These are phyloP conservation scores for Troilus luridus DNA, from an alignment of 2,888 invertebrate genomes.

Conservation along the genomic window DNA sequence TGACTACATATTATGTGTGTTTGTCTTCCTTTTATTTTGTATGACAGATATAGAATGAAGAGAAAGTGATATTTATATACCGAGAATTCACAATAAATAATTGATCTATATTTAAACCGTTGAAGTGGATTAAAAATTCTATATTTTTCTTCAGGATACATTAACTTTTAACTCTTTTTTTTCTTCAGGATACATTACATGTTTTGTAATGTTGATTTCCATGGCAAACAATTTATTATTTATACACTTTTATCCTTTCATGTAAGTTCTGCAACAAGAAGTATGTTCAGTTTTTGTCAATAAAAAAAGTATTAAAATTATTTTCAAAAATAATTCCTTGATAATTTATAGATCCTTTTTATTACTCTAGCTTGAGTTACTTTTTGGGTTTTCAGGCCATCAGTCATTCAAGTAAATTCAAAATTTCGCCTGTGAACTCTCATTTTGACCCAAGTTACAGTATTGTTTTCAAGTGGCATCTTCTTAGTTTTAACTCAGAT, in stretches of 20 bases:
- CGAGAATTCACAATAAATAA: constrained; percentile 9
- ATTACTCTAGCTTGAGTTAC: neutral
- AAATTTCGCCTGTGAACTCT: neutral
- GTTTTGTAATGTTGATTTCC: neutral
- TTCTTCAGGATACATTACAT: neutral
- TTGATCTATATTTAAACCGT: neutral
- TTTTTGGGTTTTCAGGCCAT: neutral
- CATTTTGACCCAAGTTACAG: constrained; percentile 20
- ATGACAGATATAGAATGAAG: constrained; percentile 19
- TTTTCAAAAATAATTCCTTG: neutral
- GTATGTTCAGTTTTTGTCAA: neutral
- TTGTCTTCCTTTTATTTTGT: constrained; percentile 6
- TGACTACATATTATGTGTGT: constrained; percentile 42
- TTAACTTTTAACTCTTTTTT: neutral
- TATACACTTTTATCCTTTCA: neutral
- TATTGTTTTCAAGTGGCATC: neutral
- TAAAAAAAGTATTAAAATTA: neutral
- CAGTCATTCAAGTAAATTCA: neutral
- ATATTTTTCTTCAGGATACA: neutral
- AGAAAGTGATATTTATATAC: neutral
- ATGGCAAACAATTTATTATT: neutral
- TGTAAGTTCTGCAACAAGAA: constrained; percentile 5
- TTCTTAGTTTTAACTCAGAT: neutral
- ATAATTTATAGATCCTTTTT: neutral
- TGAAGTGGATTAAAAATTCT: neutral